phyloP scores from a whole-genome alignment of 2,113 vertebrate species.

The Apus apus region DNA sequence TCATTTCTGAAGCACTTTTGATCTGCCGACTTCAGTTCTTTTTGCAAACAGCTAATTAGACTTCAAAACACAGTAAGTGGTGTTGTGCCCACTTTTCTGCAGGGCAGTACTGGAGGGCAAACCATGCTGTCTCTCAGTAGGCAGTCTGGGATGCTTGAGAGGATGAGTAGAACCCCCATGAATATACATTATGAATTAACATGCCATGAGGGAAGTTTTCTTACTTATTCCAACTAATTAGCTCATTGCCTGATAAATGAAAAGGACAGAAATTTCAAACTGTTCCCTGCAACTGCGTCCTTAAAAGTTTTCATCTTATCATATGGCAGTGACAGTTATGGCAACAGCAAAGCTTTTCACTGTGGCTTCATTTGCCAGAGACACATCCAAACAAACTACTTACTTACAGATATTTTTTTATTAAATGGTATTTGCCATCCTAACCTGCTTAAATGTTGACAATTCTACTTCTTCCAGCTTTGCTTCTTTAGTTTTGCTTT shows the following conservation, averaged over 20 bases:
- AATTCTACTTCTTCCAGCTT: neutral
- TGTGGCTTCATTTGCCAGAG: neutral
- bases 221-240: constrained; percentile 47
- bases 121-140: constrained; percentile 55
- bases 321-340: neutral
- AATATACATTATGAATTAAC: constrained; percentile 58
- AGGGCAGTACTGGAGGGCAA: constrained; percentile 46
- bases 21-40: constrained; percentile 36
- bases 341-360: neutral
- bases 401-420: neutral
- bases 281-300: neutral
- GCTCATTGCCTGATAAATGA: constrained; percentile 38
- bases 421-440: neutral
- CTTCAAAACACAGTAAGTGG: constrained; percentile 68
- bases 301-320: constrained; percentile 16
- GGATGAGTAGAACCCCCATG: constrained; percentile 39
- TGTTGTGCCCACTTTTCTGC: constrained; percentile 57
- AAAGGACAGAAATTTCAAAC: constrained; percentile 30
- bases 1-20: constrained; percentile 63
- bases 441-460: neutral
- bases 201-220: constrained; percentile 33
- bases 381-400: neutral
- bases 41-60: constrained; percentile 65
- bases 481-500: neutral
- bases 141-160: constrained; percentile 43